A percentile compares a stretch with the other conserved stretches of the same genome.
Evolutionary conservation across 2,113 vertebrate species (phyloP).

Genomic region (Typhlomys cinereus): DNA sequence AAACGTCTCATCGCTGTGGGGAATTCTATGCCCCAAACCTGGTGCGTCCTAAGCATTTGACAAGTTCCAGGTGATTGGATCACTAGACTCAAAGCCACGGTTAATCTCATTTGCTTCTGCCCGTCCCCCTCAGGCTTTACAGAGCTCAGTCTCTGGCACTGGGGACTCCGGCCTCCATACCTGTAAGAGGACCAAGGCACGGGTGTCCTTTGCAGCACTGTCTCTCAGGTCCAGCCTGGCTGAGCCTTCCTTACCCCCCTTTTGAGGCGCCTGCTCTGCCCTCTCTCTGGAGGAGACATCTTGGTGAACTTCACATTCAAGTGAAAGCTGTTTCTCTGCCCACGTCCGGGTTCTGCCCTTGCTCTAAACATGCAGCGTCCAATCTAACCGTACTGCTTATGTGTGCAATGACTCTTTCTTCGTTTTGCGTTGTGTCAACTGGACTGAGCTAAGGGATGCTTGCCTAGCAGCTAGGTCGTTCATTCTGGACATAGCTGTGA

Average conservation of each 20-base stretch:
- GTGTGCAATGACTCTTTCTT: not conserved
- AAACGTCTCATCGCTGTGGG: no score
- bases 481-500: not conserved
- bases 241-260: not conserved
- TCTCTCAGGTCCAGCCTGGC: not conserved
- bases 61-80: not conserved
- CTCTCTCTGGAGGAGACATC: not conserved
- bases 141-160: not conserved
- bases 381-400: not conserved
- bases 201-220: fast-evolving
- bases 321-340: not conserved
- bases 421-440: not conserved
- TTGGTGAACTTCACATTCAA: not conserved
- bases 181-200: not conserved
- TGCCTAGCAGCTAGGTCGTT: not conserved
- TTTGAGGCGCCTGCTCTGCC: no score
- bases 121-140: not conserved
- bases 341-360: not conserved
- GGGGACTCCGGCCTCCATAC: not conserved
- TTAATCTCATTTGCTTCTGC: not conserved
- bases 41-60: not conserved
- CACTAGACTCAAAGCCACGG: not conserved
- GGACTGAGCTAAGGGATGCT: not conserved
- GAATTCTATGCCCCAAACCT: not conserved
- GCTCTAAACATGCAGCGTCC: not conserved